Evolutionary conservation across 2,113 vertebrate species (phyloP), one percentile per base, ranked within the genome.

Genomic region (Hemicordylus capensis): DNA sequence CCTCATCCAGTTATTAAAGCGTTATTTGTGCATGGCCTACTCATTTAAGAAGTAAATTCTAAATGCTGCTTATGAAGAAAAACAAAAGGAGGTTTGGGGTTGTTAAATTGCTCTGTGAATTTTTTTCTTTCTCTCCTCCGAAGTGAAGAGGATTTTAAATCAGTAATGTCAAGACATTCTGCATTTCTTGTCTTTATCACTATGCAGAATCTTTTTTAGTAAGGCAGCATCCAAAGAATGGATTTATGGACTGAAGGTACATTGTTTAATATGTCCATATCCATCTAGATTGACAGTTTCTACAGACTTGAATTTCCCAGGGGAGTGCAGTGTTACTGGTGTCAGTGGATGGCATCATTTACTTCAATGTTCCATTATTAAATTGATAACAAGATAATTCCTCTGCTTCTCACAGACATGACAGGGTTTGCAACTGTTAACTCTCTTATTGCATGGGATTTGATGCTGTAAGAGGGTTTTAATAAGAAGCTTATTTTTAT

Each of bases 301-400:
- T 95, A 96, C 95, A 96, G 93, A 96, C 94, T 93, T 96, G 96
- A 96, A 98, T 98, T 97, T 98, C 98, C 97, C 98, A 96, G 96
- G 98, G 97, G 97, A 97, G 86, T 54, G 42, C 82, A 90, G 97
- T 95, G 95, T 98, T 97, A 94, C 96, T 94, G 92, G 96, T 96
- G 96, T 97, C 96, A 95, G 94, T 94, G 96, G 96, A 95, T 97
- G 95, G 95, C 95, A 96, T 96, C 97, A 96, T 96, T 97, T 97
- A 97, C 96, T 98, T 95, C 92, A 94, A 80, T 94, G 96, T 93
- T 96, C 96, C 94, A 94, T 97, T 97, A 97, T 97, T 97, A 97
- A 97, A 97, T 96, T 96, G 97, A 97, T 98, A 98, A 98, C 96
- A 96, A 98, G 97, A 97, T 98, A 96, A 95, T 97, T 96, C 96